phyloP scores from a whole-genome alignment of 2,113 vertebrate species.

The Pitta sordida region DNA sequence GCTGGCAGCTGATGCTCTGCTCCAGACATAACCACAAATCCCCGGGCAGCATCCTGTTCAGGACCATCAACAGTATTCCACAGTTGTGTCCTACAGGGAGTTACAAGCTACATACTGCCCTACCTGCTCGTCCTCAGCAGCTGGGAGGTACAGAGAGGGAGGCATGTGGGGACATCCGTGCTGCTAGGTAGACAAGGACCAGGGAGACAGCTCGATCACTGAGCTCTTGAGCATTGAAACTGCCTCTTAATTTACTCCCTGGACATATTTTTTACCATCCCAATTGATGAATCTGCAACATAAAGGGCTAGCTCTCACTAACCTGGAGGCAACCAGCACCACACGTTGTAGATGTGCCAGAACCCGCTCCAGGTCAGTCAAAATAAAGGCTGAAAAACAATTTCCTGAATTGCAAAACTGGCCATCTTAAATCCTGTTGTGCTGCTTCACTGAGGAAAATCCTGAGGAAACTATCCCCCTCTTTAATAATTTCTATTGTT shows the following conservation, averaged over 20 bases:
- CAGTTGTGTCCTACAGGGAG: not conserved
- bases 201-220: not conserved
- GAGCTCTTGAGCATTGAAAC: not conserved
- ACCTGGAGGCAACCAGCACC: not conserved
- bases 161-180: not conserved
- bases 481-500: not conserved
- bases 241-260: not conserved
- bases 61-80: not conserved
- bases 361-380: not conserved
- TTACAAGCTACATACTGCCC: not conserved
- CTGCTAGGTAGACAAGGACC: not conserved
- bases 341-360: not conserved
- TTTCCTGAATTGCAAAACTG: not conserved
- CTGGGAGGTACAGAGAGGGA: not conserved
- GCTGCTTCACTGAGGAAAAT: not conserved
- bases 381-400: not conserved
- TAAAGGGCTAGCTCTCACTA: accelerated
- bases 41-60: not conserved
- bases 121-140: not conserved
- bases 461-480: not conserved
- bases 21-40: not conserved
- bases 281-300: not conserved
- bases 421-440: not conserved
- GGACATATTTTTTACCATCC: not conserved
- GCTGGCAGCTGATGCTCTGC: not conserved